Conservation (phyloP, 2,113 vertebrate species). For the Muntiacus muntjak region DNA sequence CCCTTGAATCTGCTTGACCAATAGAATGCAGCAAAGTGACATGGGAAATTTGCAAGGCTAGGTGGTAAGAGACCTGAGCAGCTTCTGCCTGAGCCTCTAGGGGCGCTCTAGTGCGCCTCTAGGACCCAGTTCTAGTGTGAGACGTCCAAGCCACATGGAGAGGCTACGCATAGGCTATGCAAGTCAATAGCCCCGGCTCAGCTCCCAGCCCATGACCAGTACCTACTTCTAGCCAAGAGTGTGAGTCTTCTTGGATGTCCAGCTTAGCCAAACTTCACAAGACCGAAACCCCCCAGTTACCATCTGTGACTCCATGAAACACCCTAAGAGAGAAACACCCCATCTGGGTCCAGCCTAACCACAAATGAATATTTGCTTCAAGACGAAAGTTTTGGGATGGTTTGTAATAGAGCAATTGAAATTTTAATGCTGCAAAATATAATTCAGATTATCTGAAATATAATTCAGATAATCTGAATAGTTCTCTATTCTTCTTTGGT, state of each 20-base stretch:
- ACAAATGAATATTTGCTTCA: background rate
- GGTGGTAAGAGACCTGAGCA: background rate
- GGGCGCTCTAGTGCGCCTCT: background rate
- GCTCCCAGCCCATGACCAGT: background rate
- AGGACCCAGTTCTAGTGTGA: background rate
- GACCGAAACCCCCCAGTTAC: background rate
- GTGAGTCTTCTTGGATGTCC: background rate
- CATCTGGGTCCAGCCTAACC: background rate
- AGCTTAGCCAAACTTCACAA: background rate
- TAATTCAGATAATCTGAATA: background rate
- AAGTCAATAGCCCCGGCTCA: background rate
- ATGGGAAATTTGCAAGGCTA: background rate
- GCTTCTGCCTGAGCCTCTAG: background rate
- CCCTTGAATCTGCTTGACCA: background rate
- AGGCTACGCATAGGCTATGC: background rate
- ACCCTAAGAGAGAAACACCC: background rate
- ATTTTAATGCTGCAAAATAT: background rate
- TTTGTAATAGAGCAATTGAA: background rate
- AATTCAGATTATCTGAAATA: background rate
- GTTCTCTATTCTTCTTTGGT: background rate
- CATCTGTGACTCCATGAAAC: background rate
- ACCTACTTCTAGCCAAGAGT: background rate
- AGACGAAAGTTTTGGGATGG: background rate
- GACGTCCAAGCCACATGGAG: background rate
- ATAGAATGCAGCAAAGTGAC: background rate